Conservation (phyloP, 2,888 invertebrate species). For the Mystacides longicornis region DNA sequence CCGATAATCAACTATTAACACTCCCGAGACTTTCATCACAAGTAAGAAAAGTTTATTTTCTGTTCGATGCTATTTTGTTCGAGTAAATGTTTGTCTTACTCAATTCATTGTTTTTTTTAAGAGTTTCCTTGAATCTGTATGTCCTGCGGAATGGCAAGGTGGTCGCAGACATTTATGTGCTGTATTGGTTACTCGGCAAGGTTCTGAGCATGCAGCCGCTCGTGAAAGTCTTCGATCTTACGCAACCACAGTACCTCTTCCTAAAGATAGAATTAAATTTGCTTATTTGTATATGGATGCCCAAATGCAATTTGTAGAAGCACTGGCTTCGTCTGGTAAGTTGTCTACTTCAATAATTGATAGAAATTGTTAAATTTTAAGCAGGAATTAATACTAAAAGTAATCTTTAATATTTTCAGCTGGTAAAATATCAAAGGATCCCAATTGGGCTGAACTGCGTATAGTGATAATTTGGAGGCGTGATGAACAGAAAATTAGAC, state of each 20-base stretch:
- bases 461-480: constrained; percentile 87
- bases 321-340: constrained; percentile 54
- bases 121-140: constrained; percentile 72
- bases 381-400: too few relatives aligned
- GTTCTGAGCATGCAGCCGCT: constrained; percentile 56
- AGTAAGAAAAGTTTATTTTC: constrained; percentile 36
- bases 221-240: constrained; percentile 65
- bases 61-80: not conserved
- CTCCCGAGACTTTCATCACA: constrained; percentile 90
- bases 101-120: constrained; percentile 30
- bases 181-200: constrained; percentile 72
- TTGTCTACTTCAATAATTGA: too few relatives aligned
- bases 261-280: constrained; percentile 67
- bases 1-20: constrained; percentile 80
- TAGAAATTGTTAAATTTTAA: too few relatives aligned
- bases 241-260: constrained; percentile 60
- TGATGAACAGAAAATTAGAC: constrained; percentile 78
- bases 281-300: constrained; percentile 82
- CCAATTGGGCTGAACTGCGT: constrained; percentile 50
- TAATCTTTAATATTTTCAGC: constrained; percentile 8
- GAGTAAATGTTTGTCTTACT: too few relatives aligned
- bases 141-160: constrained; percentile 81
- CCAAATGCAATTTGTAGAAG: constrained; percentile 75
- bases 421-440: constrained; percentile 17
- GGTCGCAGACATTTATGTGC: constrained; percentile 69